Conservation (phyloP, 2,113 vertebrate species). For the Sigmodon hispidus region DNA sequence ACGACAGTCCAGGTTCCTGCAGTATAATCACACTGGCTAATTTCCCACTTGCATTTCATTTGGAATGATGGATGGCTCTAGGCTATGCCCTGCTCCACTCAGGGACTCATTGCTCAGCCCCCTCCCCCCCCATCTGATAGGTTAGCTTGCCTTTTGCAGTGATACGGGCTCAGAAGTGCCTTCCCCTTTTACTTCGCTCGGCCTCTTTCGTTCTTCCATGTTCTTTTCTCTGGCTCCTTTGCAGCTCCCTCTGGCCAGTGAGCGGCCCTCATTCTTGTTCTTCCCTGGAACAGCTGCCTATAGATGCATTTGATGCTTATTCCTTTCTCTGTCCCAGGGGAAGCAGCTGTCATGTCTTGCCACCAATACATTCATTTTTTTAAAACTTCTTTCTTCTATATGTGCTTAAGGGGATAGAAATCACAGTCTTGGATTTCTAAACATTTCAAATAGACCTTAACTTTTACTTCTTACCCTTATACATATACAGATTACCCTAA, state of each 20-base stretch:
- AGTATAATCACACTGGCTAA: background rate
- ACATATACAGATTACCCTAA: background rate
- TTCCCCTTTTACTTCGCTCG: background rate
- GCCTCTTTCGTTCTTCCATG: background rate
- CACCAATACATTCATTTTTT: background rate
- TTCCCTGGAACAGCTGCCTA: accelerated
- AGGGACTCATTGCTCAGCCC: background rate
- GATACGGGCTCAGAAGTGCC: background rate
- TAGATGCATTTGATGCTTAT: accelerated
- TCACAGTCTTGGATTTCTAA: background rate
- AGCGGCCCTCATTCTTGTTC: background rate
- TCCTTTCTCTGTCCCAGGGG: background rate
- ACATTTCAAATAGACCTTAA: background rate
- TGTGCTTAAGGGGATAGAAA: background rate
- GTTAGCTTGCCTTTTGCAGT: background rate
- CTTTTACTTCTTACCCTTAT: background rate
- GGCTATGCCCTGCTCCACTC: background rate
- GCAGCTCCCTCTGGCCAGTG: accelerated
- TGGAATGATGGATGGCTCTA: background rate
- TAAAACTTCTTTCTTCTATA: background rate
- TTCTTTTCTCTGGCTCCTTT: background rate
- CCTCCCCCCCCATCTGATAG: background rate
- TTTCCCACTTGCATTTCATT: background rate
- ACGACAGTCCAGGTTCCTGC: background rate
- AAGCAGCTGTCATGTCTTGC: background rate